These are phyloP conservation scores for Ophioninae sp. DNA, from an alignment of 2,888 invertebrate species.

Conservation along the genomic window DNA sequence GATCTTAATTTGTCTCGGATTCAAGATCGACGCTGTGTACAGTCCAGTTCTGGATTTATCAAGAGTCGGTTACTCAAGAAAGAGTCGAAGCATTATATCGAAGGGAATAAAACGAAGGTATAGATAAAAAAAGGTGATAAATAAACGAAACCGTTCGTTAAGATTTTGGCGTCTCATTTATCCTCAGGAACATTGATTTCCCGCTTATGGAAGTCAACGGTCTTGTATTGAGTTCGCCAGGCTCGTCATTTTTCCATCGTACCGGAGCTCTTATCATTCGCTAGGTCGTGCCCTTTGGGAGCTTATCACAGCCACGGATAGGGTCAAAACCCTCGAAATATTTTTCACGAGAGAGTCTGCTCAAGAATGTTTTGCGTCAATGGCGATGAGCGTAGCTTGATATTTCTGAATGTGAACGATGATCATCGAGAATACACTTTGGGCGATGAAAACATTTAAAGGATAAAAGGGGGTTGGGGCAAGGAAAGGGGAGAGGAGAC, in stretches of 20 bases:
- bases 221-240: background rate
- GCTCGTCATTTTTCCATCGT: background rate
- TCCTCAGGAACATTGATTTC: background rate
- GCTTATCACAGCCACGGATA: background rate
- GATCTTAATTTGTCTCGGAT: background rate
- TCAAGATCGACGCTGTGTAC: background rate
- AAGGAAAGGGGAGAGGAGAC: too few species aligned
- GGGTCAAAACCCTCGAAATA: background rate
- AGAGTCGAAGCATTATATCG: background rate
- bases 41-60: background rate
- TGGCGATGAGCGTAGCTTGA: background rate
- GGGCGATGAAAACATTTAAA: slow-evolving; percentile 1
- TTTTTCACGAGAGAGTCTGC: background rate
- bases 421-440: background rate
- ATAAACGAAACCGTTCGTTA: background rate
- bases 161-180: background rate
- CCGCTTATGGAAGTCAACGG: background rate
- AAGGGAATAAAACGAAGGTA: background rate
- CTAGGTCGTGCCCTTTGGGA: background rate
- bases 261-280: background rate
- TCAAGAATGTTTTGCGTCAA: background rate
- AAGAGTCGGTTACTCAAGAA: background rate
- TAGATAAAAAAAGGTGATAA: background rate
- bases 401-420: background rate
- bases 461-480: background rate